Evolutionary conservation across 1,140 invertebrate species (phyloP).

Genomic region (Pissodes strobi): DNA sequence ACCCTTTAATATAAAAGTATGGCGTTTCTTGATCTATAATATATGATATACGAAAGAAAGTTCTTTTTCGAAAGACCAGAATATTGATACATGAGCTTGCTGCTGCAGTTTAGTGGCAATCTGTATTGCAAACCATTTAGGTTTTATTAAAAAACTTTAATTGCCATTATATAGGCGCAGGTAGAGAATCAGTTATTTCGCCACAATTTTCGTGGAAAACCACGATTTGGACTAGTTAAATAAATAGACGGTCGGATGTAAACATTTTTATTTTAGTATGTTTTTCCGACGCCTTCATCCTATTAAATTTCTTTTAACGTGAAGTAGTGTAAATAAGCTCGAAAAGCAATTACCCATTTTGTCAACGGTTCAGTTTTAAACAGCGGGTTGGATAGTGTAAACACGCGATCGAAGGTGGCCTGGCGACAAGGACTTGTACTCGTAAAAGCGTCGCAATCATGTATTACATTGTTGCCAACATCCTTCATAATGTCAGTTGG

Average conservation of each 20-base stretch:
- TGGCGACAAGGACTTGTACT: conserved; percentile 21
- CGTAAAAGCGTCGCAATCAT: conserved; percentile 21
- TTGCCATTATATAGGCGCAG: conserved; percentile 21
- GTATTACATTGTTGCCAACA: conserved; percentile 18
- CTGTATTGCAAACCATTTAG: conserved; percentile 13
- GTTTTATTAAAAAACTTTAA: too few species aligned
- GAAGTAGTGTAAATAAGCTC: conserved; percentile 51
- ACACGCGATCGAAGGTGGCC: conserved; percentile 36
- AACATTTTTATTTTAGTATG: conserved; percentile 49
- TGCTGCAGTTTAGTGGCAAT: too few species aligned
- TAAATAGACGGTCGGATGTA: conserved; percentile 33
- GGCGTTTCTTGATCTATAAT: too few species aligned
- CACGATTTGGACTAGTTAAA: conserved; percentile 27
- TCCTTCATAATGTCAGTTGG: too few species aligned
- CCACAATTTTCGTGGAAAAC: conserved; percentile 22
- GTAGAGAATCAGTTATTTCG: conserved; percentile 27
- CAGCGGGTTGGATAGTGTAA: conserved; percentile 43
- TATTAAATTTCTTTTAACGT: conserved; percentile 53
- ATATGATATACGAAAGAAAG: too few species aligned
- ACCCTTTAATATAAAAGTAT: too few species aligned
- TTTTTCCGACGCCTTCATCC: conserved; percentile 48
- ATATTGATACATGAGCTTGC: too few species aligned
- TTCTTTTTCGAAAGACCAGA: too few species aligned
- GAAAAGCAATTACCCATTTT: conserved; percentile 53
- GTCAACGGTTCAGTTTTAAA: conserved; percentile 53